Evolutionary conservation across 2,113 vertebrate species (phyloP).

Genomic region (Eptesicus fuscus): DNA sequence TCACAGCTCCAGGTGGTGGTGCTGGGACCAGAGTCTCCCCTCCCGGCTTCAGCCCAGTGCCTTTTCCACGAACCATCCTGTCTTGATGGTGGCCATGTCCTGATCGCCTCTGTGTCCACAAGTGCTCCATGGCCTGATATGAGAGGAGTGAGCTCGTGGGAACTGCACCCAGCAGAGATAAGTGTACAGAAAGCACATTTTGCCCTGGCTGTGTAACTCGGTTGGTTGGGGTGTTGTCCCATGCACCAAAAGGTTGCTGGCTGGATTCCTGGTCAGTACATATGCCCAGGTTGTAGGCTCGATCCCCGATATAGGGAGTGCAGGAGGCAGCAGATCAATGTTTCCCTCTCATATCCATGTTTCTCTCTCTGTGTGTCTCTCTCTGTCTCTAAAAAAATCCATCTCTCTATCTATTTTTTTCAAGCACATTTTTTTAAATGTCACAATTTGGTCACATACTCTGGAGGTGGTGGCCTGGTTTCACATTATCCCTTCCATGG

Average conservation of each 20-base stretch:
- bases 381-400: not conserved
- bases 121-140: not conserved
- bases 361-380: not conserved
- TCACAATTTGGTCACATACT: not conserved
- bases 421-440: not conserved
- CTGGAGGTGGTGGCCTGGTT: not conserved
- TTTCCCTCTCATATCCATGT: not conserved
- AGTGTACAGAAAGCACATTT: not conserved
- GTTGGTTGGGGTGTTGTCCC: not conserved
- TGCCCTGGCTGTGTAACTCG: not conserved
- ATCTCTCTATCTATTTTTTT: not conserved
- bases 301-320: not conserved
- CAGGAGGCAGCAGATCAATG: not conserved
- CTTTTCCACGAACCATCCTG: not conserved
- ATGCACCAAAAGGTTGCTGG: not conserved
- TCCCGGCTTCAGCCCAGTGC: not conserved
- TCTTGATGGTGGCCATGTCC: not conserved
- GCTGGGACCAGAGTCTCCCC: not conserved
- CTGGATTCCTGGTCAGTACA: not conserved
- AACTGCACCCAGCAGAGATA: not conserved
- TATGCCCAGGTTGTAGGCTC: not conserved
- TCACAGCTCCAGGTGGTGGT: not conserved
- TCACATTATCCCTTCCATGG: not conserved
- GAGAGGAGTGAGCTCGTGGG: not conserved
- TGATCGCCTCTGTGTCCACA: not conserved